Evolutionary conservation across 2,888 invertebrate genomes (phyloP).

Genomic region (Drosophila demipolita): DNA sequence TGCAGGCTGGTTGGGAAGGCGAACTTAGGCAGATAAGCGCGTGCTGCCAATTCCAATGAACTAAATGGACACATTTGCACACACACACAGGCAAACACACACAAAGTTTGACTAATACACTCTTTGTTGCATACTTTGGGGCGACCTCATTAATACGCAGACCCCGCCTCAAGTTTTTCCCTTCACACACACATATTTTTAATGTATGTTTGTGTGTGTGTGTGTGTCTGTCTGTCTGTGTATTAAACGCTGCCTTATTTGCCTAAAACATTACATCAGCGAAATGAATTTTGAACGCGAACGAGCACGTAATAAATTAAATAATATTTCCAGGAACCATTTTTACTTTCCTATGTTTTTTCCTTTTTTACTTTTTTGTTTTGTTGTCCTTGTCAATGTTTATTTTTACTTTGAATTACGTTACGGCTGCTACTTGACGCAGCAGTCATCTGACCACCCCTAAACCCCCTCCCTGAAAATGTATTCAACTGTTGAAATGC

Average conservation of each 20-base stretch:
- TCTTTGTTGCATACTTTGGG: constrained; percentile 73
- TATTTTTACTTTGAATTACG: constrained; percentile 76
- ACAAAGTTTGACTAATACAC: constrained; percentile 6
- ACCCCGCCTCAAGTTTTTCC: constrained; percentile 5
- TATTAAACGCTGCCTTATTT: constrained; percentile 66
- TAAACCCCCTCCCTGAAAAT: neutral
- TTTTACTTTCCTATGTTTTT: constrained; percentile 2
- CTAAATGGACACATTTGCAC: constrained; percentile 65
- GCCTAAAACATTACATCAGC: constrained; percentile 78
- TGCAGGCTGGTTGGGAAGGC: neutral
- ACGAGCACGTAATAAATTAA: constrained; percentile 69
- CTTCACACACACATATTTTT: neutral
- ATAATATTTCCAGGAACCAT: constrained; percentile 64
- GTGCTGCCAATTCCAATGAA: constrained; percentile 73
- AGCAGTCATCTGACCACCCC: too few relatives aligned
- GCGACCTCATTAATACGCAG: constrained; percentile 67
- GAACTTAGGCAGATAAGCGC: constrained; percentile 25
- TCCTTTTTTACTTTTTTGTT: neutral
- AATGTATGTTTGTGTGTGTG: constrained; percentile 1
- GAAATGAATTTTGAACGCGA: constrained; percentile 69
- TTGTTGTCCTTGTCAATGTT: constrained; percentile 67
- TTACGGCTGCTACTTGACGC: constrained; percentile 37
- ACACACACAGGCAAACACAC: constrained; percentile 8
- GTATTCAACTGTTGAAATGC: constrained; percentile 21
- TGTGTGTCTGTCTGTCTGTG: constrained; percentile 16